Evolutionary conservation across 2,888 invertebrate genomes (phyloP), one percentile per base, ranked within the genome.

Genomic region (Lepetodrilus schrolli): DNA sequence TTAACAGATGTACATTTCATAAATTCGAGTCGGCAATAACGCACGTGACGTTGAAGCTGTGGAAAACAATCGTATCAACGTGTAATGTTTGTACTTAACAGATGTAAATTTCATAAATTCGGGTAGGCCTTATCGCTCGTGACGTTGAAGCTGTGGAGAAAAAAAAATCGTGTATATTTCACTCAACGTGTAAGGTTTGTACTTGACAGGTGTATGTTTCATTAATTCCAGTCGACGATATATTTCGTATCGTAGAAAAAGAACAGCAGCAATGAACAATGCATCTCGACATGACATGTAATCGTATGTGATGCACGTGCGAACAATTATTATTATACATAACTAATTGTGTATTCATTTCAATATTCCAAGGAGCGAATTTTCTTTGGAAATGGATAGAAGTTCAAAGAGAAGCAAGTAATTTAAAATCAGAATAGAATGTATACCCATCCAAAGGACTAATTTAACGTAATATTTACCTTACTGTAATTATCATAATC

Each of bases 1-100:
- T 30, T 58, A 34, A 58, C 58, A 58, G 58, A 58, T 58, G 58
- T 58, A 58, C 58, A 58, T 58, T 58, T 23, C 58, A 17, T 30
- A 30, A 30, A 30, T 26, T 58, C 30, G 58, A 17, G 13, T 17
- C 13, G 26, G 26, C 30, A 17, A 58, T 34, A 58, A 26, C 58
- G 30, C 26, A n/a, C n/a, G n/a, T n/a, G n/a, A n/a, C n/a, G n/a
- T n/a, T 58, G 17, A 43, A 13, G 43, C 43, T 7, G 43, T 13
- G 13, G 26, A 30, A 58, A 58, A 30, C 26, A 58, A 23, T 30
- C 30, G 34, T 58, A 34, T 13, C 26, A 17, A 34, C 26, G 26
- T 58, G 58, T 58, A 26, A n/a, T 3, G 58, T 58, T 58, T 58
- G 43, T 58, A 17, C 26, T 30, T 58, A 34, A 58, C 58, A 58